These are phyloP conservation scores for Lampropteryx suffumata DNA, from an alignment of 2,888 invertebrate species.

Conservation along the genomic window DNA sequence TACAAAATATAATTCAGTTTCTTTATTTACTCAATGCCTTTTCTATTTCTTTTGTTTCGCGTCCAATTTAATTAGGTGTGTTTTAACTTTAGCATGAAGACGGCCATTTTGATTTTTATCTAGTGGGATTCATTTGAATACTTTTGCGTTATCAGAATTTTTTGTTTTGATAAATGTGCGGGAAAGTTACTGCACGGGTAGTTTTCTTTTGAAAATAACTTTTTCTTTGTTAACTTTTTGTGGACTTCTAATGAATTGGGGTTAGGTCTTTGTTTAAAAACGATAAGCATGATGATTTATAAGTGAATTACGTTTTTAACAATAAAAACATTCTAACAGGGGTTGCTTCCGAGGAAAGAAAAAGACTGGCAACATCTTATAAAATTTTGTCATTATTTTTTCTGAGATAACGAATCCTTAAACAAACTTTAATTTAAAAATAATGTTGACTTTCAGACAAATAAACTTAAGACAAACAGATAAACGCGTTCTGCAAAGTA, in stretches of 20 bases:
- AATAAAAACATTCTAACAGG: too few relatives aligned
- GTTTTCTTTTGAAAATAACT: conserved; percentile 25
- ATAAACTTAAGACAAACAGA: conserved; percentile 23
- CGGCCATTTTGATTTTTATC: conserved; percentile 65
- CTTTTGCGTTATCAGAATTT: conserved; percentile 58
- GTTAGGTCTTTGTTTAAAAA: conserved; percentile 12
- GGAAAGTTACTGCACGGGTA: conserved; percentile 25
- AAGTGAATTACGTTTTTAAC: not conserved
- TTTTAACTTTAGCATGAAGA: conserved; percentile 37
- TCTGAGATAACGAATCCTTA: not conserved
- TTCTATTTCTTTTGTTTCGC: conserved; percentile 64
- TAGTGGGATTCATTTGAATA: conserved; percentile 68
- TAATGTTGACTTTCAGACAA: conserved; percentile 15
- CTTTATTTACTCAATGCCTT: conserved; percentile 65
- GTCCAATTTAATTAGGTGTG: conserved; percentile 32
- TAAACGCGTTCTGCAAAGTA: conserved; percentile 25
- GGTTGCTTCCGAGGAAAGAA: too few relatives aligned
- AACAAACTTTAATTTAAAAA: conserved; percentile 5
- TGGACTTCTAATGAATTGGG: conserved; percentile 16
- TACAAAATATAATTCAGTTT: not conserved
- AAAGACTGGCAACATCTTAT: too few relatives aligned
- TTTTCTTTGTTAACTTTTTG: conserved; percentile 22
- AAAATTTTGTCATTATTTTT: too few relatives aligned
- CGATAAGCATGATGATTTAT: conserved; percentile 15
- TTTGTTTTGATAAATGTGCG: conserved; percentile 45